phyloP scores from a whole-genome alignment of 2,888 invertebrate species.

The Drosophila antonietae region DNA sequence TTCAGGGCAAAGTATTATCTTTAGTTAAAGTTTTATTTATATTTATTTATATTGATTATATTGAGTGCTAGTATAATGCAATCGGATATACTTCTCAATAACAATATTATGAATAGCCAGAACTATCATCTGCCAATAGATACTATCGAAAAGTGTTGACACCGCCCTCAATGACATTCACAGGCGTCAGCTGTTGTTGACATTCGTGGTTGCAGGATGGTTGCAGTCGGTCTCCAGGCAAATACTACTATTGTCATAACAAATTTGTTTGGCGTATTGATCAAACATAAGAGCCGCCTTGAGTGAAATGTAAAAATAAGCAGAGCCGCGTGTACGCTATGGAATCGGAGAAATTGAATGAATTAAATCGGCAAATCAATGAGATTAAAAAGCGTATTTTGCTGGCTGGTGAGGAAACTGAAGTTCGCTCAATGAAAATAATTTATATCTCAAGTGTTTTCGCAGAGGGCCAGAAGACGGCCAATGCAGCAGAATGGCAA shows the following conservation, averaged over 20 bases:
- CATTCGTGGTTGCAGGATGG: background rate
- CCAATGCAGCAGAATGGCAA: constrained; percentile 92
- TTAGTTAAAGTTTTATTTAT: no score
- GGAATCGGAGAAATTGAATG: constrained; percentile 82
- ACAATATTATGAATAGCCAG: background rate
- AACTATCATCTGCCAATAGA: background rate
- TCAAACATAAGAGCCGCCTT: constrained; percentile 48
- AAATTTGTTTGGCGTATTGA: constrained; percentile 48
- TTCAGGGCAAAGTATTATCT: no score
- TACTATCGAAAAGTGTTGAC: background rate
- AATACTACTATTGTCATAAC: constrained; percentile 50
- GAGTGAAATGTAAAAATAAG: constrained; percentile 5
- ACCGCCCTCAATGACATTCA: background rate
- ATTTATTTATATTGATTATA: no score
- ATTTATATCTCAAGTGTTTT: constrained; percentile 36
- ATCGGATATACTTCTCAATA: background rate
- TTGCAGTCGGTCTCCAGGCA: constrained; percentile 34
- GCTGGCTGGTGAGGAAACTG: constrained; percentile 88
- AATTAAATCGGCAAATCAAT: constrained; percentile 90
- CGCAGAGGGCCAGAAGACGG: constrained; percentile 93
- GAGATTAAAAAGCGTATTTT: constrained; percentile 95
- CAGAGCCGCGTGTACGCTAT: constrained; percentile 38
- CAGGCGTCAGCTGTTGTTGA: background rate
- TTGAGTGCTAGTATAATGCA: background rate
- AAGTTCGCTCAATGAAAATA: background rate